Conservation (phyloP, 2,888 invertebrate species). For the Amblyjoppa fuscipennis region DNA sequence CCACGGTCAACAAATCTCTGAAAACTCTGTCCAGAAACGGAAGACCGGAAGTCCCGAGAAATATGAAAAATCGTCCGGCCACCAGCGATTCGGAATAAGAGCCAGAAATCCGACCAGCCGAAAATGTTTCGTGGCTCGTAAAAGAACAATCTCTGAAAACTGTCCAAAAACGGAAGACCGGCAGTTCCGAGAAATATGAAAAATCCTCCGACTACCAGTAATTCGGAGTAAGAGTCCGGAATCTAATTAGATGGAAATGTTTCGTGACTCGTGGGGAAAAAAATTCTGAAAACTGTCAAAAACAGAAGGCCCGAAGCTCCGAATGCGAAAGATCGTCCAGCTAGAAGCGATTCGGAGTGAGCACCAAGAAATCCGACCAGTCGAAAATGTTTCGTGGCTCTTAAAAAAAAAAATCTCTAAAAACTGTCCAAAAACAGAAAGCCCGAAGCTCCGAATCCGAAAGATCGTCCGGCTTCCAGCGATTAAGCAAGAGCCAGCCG, state of each 20-base stretch:
- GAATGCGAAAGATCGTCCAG: constrained; percentile 2
- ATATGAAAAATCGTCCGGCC: constrained; percentile 2
- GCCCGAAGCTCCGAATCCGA: constrained; percentile 13
- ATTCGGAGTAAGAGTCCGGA: constrained; percentile 6
- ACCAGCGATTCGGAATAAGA: neutral
- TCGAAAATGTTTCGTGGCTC: constrained; percentile 7
- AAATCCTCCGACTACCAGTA: neutral
- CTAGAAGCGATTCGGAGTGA: neutral
- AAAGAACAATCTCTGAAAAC: neutral
- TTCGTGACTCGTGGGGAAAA: neutral
- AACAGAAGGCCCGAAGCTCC: neutral
- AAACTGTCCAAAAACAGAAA: neutral
- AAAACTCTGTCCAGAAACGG: constrained; percentile 1
- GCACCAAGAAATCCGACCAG: constrained; percentile 4
- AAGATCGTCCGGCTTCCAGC: neutral
- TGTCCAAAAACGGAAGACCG: neutral
- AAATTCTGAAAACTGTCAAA: neutral
- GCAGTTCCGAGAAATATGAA: constrained; percentile 14
- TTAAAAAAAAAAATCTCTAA: neutral
- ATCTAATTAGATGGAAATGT: constrained; percentile 6
- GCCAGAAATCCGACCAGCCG: neutral
- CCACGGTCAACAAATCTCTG: constrained; percentile 5
- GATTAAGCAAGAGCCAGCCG: constrained; percentile 8
- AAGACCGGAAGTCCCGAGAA: constrained; percentile 6
- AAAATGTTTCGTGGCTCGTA: neutral